Conservation (phyloP, 2,888 invertebrate genomes). For the Notodonta ziczac region DNA sequence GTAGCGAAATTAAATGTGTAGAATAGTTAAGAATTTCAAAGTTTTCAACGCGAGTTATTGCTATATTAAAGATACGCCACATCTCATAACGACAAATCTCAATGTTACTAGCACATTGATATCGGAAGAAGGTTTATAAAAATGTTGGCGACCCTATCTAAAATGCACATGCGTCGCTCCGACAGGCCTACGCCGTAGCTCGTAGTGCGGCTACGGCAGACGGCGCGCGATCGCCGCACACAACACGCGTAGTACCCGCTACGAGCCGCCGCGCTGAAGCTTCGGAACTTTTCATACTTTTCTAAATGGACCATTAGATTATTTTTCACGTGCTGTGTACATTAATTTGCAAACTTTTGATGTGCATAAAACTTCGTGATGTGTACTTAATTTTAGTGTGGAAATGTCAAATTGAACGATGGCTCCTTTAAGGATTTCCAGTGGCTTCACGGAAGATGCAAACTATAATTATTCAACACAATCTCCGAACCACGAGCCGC, state of each 20-base stretch:
- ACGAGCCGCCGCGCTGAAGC: slow-evolving; percentile 51
- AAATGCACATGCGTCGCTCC: slow-evolving; percentile 78
- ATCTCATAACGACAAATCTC: too few relatives aligned
- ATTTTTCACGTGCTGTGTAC: slow-evolving; percentile 43
- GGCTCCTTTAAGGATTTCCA: slow-evolving; percentile 70
- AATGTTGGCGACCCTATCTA: slow-evolving; percentile 17
- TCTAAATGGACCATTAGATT: slow-evolving; percentile 56
- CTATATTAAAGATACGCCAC: not conserved
- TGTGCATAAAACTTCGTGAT: slow-evolving; percentile 39
- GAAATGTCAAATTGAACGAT: slow-evolving; percentile 50
- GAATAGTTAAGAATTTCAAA: not conserved
- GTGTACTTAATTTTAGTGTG: slow-evolving; percentile 40
- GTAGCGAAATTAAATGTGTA: too few relatives aligned
- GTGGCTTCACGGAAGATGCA: slow-evolving; percentile 57
- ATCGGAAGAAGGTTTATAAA: not conserved
- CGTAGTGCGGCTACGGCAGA: slow-evolving; percentile 62
- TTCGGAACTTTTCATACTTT: slow-evolving; percentile 79
- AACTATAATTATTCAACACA: slow-evolving; percentile 70
- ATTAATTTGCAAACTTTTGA: slow-evolving; percentile 48
- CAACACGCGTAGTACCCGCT: slow-evolving; percentile 65
- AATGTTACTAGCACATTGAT: not conserved
- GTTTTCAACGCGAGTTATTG: not conserved
- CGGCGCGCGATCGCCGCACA: slow-evolving; percentile 72
- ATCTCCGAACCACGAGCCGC: slow-evolving; percentile 58
- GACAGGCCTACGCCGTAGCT: slow-evolving; percentile 57